Conservation (phyloP, 1,140 invertebrate genomes). For the Apis laboriosa region DNA sequence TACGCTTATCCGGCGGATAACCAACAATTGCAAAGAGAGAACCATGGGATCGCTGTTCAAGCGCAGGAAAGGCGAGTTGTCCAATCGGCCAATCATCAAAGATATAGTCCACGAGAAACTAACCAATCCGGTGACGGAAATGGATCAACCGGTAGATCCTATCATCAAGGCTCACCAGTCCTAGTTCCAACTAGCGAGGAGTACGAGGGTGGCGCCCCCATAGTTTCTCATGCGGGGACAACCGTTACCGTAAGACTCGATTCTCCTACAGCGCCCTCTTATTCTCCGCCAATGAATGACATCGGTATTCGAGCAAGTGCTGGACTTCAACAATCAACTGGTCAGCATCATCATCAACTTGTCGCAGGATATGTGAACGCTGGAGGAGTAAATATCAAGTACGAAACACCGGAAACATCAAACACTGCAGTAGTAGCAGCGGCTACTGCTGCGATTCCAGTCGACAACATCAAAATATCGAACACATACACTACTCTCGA, state of each 20-base stretch:
- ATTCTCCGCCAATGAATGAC: slow-evolving; percentile 69
- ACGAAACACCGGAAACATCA: slow-evolving; percentile 53
- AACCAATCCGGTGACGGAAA: slow-evolving; percentile 42
- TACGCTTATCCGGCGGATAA: slow-evolving; percentile 68
- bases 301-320: slow-evolving; percentile 51
- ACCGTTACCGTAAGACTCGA: slow-evolving; percentile 52
- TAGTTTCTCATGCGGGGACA: slow-evolving; percentile 55
- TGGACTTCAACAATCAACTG: slow-evolving; percentile 1
- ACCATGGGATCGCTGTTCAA: slow-evolving; percentile 68
- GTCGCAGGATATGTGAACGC: slow-evolving; percentile 47
- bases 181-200: slow-evolving; percentile 58
- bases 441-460: slow-evolving; percentile 51
- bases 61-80: slow-evolving; percentile 63
- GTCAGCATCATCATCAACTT: slow-evolving; percentile 20
- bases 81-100: slow-evolving; percentile 60
- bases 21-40: slow-evolving; percentile 66
- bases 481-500: slow-evolving; percentile 78
- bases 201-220: slow-evolving; percentile 64
- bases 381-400: slow-evolving; percentile 34
- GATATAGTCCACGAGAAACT: slow-evolving; percentile 73
- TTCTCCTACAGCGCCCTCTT: slow-evolving; percentile 68
- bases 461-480: slow-evolving; percentile 72
- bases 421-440: slow-evolving; percentile 40
- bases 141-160: slow-evolving; percentile 42
- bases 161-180: slow-evolving; percentile 72